Base-by-base conservation (phyloP, 2,888 invertebrate genomes). In the Heliothis peltigera region DNA sequence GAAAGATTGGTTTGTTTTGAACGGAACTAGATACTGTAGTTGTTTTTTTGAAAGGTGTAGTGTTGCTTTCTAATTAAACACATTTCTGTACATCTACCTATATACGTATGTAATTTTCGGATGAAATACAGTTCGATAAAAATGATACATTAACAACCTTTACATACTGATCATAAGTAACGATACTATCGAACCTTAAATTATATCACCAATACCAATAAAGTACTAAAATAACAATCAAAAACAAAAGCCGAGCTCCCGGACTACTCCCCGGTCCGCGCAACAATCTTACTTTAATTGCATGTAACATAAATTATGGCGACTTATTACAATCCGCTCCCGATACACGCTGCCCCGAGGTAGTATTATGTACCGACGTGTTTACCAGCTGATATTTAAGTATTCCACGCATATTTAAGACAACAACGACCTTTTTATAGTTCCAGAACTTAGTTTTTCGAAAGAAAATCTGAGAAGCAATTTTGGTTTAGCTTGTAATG, bases 211-310 rank as follows among this genome's bases (percentile, higher is more conserved):
- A 52, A 61, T 57, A 73, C 35, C 2, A 32, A 32, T 22, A 28
- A 21, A 66, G 75, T 70, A 75, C 52, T 57, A 75, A 82, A 83
- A 79, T 78, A 77, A 75, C 77, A 83, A 82, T 83, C 70, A 66
- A 76, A 81, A 84, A 70, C 77, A 79, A 70, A 59, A 65, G 28
- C 28, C 64, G 52, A 60, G 72, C 85, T 85, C 85, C 79, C 69
- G 84, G 46, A 54, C 84, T 88, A 85, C 69, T 75, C 82, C 75
- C 75, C 79, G 83, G 83, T 82, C 85, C 82, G 84, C 81, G 87
- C 91, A 91, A 93, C 94, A 92, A 93, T 93, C 93, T 94, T 92
- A 93, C 92, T 92, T 94, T 95, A 95, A 94, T 94, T 93, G 94
- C 93, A 88, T 90, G 90, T 89, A 92, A 91, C 94, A 93, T 95